These are phyloP conservation scores for Heterotis niloticus DNA, from an alignment of 2,113 vertebrate species.

Conservation along the genomic window DNA sequence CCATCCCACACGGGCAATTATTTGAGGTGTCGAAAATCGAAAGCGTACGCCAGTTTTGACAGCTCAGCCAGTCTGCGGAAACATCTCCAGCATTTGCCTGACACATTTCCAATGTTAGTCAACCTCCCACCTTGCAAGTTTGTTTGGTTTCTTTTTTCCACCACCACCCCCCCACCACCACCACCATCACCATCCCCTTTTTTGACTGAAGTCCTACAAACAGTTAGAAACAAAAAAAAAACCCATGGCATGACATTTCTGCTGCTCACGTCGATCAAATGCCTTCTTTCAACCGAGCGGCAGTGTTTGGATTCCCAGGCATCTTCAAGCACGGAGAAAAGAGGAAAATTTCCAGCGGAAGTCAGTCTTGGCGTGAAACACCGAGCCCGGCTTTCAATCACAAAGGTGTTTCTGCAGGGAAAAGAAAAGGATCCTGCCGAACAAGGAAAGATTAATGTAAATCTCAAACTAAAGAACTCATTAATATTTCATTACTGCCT, in stretches of 20 bases:
- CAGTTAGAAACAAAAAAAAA: neutral
- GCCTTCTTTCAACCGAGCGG: neutral
- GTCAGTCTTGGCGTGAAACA: conserved; percentile 3
- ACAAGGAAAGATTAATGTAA: conserved; percentile 72
- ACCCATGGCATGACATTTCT: neutral
- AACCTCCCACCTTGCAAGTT: conserved; percentile 31
- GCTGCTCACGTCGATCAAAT: neutral
- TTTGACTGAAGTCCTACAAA: neutral
- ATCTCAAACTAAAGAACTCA: conserved; percentile 76
- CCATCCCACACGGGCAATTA: no score
- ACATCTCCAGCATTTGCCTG: conserved; percentile 41
- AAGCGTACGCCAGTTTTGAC: neutral
- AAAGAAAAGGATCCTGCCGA: conserved; percentile 44
- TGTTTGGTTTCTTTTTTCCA: neutral
- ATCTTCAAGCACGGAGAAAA: neutral
- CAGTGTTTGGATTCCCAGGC: neutral
- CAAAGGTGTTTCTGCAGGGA: conserved; percentile 7
- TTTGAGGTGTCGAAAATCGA: no score
- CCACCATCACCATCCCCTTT: no score
- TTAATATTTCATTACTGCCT: conserved; percentile 95
- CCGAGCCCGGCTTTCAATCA: conserved; percentile 26
- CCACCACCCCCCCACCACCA: no score
- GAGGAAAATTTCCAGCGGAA: conserved; percentile 23
- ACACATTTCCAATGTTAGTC: conserved; percentile 43
- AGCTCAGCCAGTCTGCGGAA: neutral